Conservation (phyloP, 30 jellyfish, hydroid and myxozoan genomes). For the Hydractinia symbiolongicarpus region DNA sequence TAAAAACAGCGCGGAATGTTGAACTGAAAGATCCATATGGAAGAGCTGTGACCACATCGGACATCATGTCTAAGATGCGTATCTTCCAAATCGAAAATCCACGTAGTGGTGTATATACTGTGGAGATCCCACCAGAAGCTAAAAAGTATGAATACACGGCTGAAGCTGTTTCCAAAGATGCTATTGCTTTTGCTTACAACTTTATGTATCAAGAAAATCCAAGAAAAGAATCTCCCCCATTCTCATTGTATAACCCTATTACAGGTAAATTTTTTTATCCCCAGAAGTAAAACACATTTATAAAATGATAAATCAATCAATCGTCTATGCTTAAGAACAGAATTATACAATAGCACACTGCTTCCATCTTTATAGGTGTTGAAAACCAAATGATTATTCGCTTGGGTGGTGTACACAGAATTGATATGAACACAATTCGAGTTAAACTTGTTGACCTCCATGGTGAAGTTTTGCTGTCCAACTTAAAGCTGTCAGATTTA, state of each 20-base stretch:
- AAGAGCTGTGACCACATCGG: not conserved
- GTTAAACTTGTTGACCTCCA: not conserved
- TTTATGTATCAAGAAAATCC: not conserved
- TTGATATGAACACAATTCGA: not conserved
- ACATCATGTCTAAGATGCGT: not conserved
- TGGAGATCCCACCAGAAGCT: not conserved
- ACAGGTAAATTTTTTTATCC: not conserved
- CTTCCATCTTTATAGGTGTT: not conserved
- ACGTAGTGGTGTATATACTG: not conserved
- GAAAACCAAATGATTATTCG: not conserved
- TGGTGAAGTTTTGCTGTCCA: not conserved
- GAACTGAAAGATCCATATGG: not conserved
- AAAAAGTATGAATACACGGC: not conserved
- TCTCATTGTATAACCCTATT: constrained; percentile 4
- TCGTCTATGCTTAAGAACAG: not conserved
- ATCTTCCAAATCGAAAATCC: not conserved
- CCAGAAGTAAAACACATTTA: not conserved
- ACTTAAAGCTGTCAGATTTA: not conserved
- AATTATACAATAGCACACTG: not conserved
- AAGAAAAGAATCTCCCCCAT: not conserved
- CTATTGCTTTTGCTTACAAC: constrained; percentile 6
- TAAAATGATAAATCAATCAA: not conserved
- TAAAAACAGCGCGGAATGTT: not conserved
- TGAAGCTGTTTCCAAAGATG: constrained; percentile 6
- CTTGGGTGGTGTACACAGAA: not conserved